Evolutionary conservation across 1,140 invertebrate species (phyloP), one percentile per base, ranked within the genome.

Genomic region (Drosophila ironensis): DNA sequence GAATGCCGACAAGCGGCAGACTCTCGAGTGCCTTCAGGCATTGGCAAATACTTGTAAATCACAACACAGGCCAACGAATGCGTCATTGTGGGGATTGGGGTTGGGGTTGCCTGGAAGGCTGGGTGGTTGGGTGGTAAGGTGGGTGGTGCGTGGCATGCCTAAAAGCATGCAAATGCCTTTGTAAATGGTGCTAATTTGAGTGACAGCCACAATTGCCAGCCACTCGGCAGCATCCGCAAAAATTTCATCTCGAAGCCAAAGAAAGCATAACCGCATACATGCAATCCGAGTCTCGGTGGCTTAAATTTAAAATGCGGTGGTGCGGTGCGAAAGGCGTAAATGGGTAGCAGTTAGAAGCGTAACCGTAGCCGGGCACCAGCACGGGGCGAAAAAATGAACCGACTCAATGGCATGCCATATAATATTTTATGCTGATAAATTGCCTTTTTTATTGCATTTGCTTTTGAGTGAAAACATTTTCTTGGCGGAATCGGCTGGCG

Each of bases 401-500:
- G 53, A 80, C 80, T 87, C 75, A 82, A 82, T 82, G 78, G 81
- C 74, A 75, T 86, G 80, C 81, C 80, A 86, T 86, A 86, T 86
- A 86, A 86, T 86, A 86, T 86, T 86, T 86, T 86, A 86, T 86
- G 80, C 81, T 86, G 80, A 86, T 86, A 86, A 86, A 86, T 86
- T 86, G 80, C 71, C 71, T 72, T 86, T 86, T 86, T 86, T 86
- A 86, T 86, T 86, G 75, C 80, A 86, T 86, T 86, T 86, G 71
- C 80, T 80, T 86, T 86, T 86, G 80, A 86, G 80, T 86, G 75
- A 86, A 86, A 86, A 87, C 81, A 86, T 86, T 86, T 84, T 86
- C 81, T 75, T 63, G 45, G 48, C 63, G 28, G 47, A 42, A 46
- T 30, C 30, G 46, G 41, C 33, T 42, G 51, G 64, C 38, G 37